phyloP scores from a whole-genome alignment of 2,888 invertebrate genomes.

The Nephrocerus scutellatus region DNA sequence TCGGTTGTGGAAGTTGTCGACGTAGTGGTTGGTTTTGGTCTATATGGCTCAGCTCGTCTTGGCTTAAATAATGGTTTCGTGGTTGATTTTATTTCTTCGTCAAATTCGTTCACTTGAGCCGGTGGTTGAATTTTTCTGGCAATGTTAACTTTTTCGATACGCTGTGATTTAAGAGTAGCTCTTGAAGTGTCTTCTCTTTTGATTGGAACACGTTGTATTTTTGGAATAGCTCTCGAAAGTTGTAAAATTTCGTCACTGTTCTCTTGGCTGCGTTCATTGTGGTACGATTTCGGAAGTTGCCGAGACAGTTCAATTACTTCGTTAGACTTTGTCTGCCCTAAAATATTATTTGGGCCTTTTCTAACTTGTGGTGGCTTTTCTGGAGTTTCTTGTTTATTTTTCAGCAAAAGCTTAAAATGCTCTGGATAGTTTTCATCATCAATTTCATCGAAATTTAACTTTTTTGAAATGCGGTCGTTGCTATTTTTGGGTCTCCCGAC shows the following conservation, averaged over 20 bases:
- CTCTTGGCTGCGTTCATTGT: slow-evolving; percentile 11
- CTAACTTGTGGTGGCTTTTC: not conserved
- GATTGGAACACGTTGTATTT: slow-evolving; percentile 9
- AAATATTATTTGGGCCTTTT: not conserved
- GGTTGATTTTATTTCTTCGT: slow-evolving; percentile 12
- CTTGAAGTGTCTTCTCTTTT: slow-evolving; percentile 13
- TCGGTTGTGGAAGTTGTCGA: slow-evolving; percentile 16
- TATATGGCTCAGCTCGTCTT: slow-evolving; percentile 22
- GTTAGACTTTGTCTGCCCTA: not conserved
- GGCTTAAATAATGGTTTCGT: slow-evolving; percentile 21
- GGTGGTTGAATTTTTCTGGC: no score
- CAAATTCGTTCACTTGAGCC: no score
- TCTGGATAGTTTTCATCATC: slow-evolving; percentile 62
- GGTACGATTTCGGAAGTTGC: not conserved
- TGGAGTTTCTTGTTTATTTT: slow-evolving; percentile 15
- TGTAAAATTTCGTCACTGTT: slow-evolving; percentile 15
- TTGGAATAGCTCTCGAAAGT: slow-evolving; percentile 13
- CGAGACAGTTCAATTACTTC: no score
- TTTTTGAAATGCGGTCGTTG: slow-evolving; percentile 34
- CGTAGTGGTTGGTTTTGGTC: slow-evolving; percentile 20
- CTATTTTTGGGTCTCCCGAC: slow-evolving; percentile 16
- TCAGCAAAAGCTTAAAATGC: slow-evolving; percentile 58
- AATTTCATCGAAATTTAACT: slow-evolving; percentile 47
- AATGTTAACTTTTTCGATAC: no score
- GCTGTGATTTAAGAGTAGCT: slow-evolving; percentile 12